Evolutionary conservation across 1,140 invertebrate species (phyloP).

Genomic region (Sesamia nonagrioides): DNA sequence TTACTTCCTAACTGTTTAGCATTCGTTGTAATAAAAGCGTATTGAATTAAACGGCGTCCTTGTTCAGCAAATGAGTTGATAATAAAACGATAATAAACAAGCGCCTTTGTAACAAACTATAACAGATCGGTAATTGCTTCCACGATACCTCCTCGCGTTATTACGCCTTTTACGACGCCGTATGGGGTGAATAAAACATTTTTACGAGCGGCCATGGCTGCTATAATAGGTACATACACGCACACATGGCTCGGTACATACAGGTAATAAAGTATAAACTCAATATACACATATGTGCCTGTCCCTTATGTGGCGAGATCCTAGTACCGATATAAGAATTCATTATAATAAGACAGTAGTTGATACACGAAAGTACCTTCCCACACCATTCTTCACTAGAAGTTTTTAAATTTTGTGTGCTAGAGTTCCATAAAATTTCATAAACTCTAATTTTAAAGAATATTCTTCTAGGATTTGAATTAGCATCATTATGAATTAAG

Average conservation of each 20-base stretch:
- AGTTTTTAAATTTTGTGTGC: neutral
- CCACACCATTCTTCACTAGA: neutral
- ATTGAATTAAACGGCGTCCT: conserved; percentile 83
- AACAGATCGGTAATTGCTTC: conserved; percentile 87
- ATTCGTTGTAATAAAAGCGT: conserved; percentile 64
- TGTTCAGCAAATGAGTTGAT: conserved; percentile 85
- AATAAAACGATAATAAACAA: conserved; percentile 87
- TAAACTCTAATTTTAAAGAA: too few relatives aligned
- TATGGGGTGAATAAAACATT: conserved; percentile 87
- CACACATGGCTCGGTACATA: conserved; percentile 58
- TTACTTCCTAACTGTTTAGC: conserved; percentile 49
- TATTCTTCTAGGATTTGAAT: too few relatives aligned
- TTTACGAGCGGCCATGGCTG: conserved; percentile 85
- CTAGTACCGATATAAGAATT: conserved; percentile 16
- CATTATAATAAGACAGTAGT: conserved; percentile 34
- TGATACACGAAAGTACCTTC: neutral
- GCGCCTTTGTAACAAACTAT: conserved; percentile 87
- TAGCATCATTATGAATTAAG: too few relatives aligned
- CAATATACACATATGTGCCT: conserved; percentile 44
- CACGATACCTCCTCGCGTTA: conserved; percentile 86
- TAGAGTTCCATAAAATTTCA: neutral
- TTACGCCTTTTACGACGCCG: conserved; percentile 86
- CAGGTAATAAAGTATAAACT: conserved; percentile 63
- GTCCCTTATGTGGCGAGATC: conserved; percentile 27
- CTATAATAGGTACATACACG: conserved; percentile 76